These are phyloP conservation scores for Echeneis naucrates DNA, from an alignment of 2,797 vertebrate species.

Conservation along the genomic window DNA sequence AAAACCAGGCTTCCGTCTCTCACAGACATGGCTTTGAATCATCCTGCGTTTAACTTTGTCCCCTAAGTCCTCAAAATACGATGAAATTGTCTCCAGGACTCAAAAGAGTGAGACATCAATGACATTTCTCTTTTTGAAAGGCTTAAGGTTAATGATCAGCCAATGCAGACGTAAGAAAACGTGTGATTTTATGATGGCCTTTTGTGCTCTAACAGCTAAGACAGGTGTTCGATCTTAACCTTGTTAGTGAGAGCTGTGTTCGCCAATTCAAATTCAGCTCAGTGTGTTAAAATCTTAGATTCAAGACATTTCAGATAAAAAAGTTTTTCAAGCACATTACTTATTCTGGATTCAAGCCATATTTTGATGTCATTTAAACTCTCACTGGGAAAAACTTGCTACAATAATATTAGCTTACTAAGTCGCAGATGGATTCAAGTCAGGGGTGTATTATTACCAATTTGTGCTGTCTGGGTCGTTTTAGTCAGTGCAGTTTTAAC, in stretches of 20 bases:
- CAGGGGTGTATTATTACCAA: conserved; percentile 2
- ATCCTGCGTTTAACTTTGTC: not conserved
- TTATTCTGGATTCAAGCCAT: not conserved
- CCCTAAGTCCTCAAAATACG: not conserved
- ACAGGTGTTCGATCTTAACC: conserved; percentile 20
- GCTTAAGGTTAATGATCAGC: not conserved
- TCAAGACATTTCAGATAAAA: not conserved
- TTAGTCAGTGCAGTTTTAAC: conserved; percentile 17
- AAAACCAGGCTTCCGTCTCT: not conserved
- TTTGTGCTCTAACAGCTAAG: not conserved
- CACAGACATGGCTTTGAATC: not conserved
- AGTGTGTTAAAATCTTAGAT: not conserved
- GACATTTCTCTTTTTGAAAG: not conserved
- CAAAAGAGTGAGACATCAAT: not conserved
- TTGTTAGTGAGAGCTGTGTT: not conserved
- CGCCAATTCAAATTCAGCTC: not conserved
- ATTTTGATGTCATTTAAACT: not conserved
- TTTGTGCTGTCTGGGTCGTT: not conserved
- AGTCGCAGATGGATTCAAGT: conserved; percentile 15
- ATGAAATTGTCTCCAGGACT: not conserved
- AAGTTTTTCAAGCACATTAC: not conserved
- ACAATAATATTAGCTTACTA: conserved; percentile 1
- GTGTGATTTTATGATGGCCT: not conserved
- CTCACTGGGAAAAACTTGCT: conserved; percentile 31
- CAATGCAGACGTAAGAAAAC: not conserved